A percentile compares a stretch with the other conserved stretches of the same genome.
These are phyloP conservation scores for Cheilosia soror DNA, from an alignment of 2,888 invertebrate species.

Conservation along the genomic window DNA sequence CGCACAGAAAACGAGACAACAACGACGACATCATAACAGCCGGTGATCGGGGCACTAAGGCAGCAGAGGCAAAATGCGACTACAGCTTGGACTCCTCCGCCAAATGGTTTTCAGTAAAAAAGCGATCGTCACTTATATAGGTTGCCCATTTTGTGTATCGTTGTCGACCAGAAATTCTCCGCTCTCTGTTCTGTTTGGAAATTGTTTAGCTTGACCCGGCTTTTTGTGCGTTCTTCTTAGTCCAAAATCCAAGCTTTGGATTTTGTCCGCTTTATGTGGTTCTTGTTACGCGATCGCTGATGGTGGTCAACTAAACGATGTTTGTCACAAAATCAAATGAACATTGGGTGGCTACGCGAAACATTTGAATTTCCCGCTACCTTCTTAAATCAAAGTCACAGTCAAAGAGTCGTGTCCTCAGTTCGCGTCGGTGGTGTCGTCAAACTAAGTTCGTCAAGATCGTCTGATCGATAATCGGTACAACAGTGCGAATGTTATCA, in stretches of 20 bases:
- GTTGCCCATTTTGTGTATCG: slow-evolving; percentile 73
- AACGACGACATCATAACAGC: slow-evolving; percentile 70
- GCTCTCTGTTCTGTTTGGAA: slow-evolving; percentile 27
- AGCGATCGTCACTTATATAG: slow-evolving; percentile 76
- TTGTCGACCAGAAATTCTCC: slow-evolving; percentile 62
- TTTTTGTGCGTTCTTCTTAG: slow-evolving; percentile 33
- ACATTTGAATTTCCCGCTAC: slow-evolving; percentile 47
- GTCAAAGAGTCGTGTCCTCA: neutral
- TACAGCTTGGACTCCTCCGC: slow-evolving; percentile 74
- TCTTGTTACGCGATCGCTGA: slow-evolving; percentile 9
- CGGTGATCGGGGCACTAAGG: slow-evolving; percentile 75
- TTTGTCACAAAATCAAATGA: slow-evolving; percentile 20
- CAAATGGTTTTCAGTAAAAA: slow-evolving; percentile 75
- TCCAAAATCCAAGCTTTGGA: neutral
- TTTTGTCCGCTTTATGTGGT: slow-evolving; percentile 24
- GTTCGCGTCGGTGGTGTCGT: slow-evolving; percentile 7
- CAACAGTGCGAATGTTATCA: neutral
- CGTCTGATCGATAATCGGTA: neutral
- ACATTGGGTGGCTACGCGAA: slow-evolving; percentile 39
- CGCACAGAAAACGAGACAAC: slow-evolving; percentile 69
- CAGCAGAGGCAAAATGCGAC: slow-evolving; percentile 70
- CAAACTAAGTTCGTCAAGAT: neutral
- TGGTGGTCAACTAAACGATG: slow-evolving; percentile 49
- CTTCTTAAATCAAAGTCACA: slow-evolving; percentile 18
- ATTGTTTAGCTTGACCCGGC: slow-evolving; percentile 58